Conservation (phyloP, 2,797 vertebrate genomes). For the Echiichthys vipera region DNA sequence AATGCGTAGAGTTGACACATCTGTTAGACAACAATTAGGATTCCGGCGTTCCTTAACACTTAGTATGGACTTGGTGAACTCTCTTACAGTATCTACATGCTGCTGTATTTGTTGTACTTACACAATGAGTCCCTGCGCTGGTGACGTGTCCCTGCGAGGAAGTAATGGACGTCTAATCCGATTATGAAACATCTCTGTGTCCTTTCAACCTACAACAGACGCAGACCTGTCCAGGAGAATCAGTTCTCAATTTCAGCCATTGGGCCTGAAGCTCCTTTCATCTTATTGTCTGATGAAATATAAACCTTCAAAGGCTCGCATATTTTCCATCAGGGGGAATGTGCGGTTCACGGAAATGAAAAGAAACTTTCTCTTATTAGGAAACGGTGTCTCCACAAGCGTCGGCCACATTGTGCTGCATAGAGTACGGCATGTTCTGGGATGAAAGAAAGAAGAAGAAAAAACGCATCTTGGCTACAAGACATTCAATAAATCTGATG, state of each 20-base stretch:
- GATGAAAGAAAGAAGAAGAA: conserved; percentile 7
- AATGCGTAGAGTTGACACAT: conserved; percentile 2
- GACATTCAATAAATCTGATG: conserved; percentile 40
- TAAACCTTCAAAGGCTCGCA: conserved; percentile 62
- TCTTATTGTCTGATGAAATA: conserved; percentile 69
- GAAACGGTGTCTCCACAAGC: conserved; percentile 26
- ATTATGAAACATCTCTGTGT: conserved; percentile 59
- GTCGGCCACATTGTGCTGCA: neutral
- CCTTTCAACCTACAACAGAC: conserved; percentile 61
- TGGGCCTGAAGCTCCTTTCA: conserved; percentile 59
- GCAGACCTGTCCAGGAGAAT: conserved; percentile 57
- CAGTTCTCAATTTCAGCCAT: conserved; percentile 43
- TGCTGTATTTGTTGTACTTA: conserved; percentile 18
- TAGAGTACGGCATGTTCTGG: conserved; percentile 7
- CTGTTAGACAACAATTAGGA: neutral
- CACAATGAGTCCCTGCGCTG: conserved; percentile 15
- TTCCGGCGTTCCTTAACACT: neutral
- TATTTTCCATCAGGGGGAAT: conserved; percentile 46
- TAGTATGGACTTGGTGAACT: neutral
- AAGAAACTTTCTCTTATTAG: conserved; percentile 44
- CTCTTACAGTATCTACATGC: neutral
- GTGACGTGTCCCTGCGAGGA: conserved; percentile 26
- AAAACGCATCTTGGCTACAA: conserved; percentile 16
- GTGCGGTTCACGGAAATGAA: conserved; percentile 52
- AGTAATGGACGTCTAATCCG: conserved; percentile 68